These are phyloP conservation scores for Recurvirostra avosetta DNA, from an alignment of 2,113 vertebrate genomes.

Conservation along the genomic window DNA sequence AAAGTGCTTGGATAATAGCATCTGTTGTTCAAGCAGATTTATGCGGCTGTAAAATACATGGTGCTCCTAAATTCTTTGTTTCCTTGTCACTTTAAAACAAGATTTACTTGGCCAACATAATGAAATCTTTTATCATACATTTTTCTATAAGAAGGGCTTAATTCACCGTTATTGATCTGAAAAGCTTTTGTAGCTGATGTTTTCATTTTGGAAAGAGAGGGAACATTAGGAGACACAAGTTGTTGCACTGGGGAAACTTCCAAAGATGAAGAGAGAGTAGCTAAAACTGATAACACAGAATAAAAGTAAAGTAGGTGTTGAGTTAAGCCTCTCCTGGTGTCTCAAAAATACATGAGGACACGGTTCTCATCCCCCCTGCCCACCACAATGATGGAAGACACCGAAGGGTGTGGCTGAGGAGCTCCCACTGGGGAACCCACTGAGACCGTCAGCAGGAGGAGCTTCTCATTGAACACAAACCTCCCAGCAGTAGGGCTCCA, in stretches of 20 bases:
- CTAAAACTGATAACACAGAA: neutral
- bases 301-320: neutral
- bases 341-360: neutral
- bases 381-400: neutral
- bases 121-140: slow-evolving; percentile 46
- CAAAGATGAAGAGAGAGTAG: neutral
- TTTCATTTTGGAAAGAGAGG: slow-evolving; percentile 17
- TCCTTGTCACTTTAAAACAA: slow-evolving; percentile 36
- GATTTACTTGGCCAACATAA: slow-evolving; percentile 49
- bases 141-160: slow-evolving; percentile 39
- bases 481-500: neutral
- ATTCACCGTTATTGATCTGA: slow-evolving; percentile 18
- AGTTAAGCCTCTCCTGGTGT: neutral
- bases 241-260: neutral
- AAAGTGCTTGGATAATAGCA: slow-evolving; percentile 29
- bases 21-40: slow-evolving; percentile 49
- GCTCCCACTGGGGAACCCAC: neutral
- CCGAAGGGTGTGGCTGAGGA: neutral
- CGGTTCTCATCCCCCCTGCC: neutral
- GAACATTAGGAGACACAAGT: neutral
- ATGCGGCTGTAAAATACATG: slow-evolving; percentile 27
- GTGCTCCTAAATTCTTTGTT: slow-evolving; percentile 45
- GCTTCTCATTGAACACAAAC: neutral
- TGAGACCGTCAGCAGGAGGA: accelerated
- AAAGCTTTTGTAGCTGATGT: slow-evolving; percentile 8